A percentile compares a stretch with the other conserved stretches of the same genome.
Evolutionary conservation across 2,888 invertebrate species (phyloP).

Genomic region (Tenthredo scrophulariae): DNA sequence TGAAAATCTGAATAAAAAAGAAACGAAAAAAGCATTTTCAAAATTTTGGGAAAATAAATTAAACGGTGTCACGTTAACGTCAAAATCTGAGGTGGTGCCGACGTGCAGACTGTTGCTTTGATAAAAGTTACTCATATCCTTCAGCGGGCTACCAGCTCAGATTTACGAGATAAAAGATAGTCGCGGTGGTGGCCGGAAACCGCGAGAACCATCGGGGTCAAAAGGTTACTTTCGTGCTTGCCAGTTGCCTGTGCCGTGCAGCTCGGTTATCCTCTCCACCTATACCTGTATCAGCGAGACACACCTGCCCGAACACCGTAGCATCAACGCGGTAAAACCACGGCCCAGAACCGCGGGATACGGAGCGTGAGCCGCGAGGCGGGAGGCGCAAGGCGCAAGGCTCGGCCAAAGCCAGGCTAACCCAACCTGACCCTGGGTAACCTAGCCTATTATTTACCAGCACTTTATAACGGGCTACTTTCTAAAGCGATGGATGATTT

Average conservation of each 20-base stretch:
- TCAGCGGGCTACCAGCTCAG: conserved; percentile 33
- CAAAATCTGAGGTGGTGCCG: conserved; percentile 10
- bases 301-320: conserved; percentile 44
- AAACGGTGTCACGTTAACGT: conserved; percentile 6
- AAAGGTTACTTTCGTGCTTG: conserved; percentile 45
- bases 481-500: conserved; percentile 46
- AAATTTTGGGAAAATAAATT: conserved; percentile 29
- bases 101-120: conserved; percentile 29
- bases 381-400: background rate
- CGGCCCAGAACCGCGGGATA: conserved; percentile 35
- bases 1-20: background rate
- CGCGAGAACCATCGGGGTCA: conserved; percentile 37
- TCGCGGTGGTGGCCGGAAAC: conserved; percentile 43
- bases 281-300: conserved; percentile 24
- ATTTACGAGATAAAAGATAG: conserved; percentile 38
- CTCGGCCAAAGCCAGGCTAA: conserved; percentile 16
- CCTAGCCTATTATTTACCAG: conserved; percentile 50
- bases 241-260: conserved; percentile 11
- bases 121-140: conserved; percentile 18
- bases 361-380: conserved; percentile 17
- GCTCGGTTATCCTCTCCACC: conserved; percentile 9
- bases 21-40: background rate
- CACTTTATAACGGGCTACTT: conserved; percentile 50
- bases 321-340: conserved; percentile 36
- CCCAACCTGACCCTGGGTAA: conserved; percentile 27